Percentiles rank a stretch among this genome's conserved stretches.
phyloP scores from a whole-genome alignment of 1,140 invertebrate genomes.

The Cardiocondyla obscurior region DNA sequence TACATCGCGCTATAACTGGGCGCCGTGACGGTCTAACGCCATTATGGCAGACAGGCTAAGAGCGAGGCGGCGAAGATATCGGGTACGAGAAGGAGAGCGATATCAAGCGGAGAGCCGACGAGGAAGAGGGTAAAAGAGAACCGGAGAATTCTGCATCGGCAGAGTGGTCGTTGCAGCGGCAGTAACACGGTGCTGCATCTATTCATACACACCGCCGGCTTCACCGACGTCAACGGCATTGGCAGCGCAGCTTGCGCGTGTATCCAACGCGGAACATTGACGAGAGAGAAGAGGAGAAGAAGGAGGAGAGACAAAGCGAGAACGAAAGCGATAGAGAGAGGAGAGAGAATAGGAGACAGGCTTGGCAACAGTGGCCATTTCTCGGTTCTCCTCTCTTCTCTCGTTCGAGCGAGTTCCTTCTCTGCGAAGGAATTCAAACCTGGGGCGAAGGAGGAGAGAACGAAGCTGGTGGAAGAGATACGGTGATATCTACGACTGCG shows the following conservation, averaged over 20 bases:
- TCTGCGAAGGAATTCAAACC: slow-evolving; percentile 18
- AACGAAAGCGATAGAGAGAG: no score
- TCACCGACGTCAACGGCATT: slow-evolving; percentile 61
- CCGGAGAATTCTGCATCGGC: slow-evolving; percentile 63
- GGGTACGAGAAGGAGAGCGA: slow-evolving; percentile 54
- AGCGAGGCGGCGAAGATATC: slow-evolving; percentile 51
- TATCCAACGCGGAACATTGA: slow-evolving; percentile 56
- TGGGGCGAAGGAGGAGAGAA: slow-evolving; percentile 7
- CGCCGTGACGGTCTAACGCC: slow-evolving; percentile 69
- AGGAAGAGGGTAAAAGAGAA: slow-evolving; percentile 53
- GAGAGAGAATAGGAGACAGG: slow-evolving; percentile 58
- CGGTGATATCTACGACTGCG: slow-evolving; percentile 57
- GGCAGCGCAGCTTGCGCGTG: slow-evolving; percentile 55
- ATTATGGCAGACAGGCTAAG: slow-evolving; percentile 73
- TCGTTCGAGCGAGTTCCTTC: slow-evolving; percentile 6
- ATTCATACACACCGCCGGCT: slow-evolving; percentile 68
- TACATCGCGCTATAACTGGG: slow-evolving; percentile 76
- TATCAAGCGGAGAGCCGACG: slow-evolving; percentile 19
- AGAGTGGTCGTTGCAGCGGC: slow-evolving; percentile 64
- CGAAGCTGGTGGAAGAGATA: slow-evolving; percentile 21
- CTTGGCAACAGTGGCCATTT: slow-evolving; percentile 78
- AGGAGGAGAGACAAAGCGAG: slow-evolving; percentile 4
- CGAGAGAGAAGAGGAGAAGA: slow-evolving; percentile 42
- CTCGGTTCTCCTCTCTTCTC: slow-evolving; percentile 1
- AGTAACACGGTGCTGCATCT: slow-evolving; percentile 70